These are phyloP conservation scores for Drosophila cognata DNA, from an alignment of 2,888 invertebrate genomes.

Conservation along the genomic window DNA sequence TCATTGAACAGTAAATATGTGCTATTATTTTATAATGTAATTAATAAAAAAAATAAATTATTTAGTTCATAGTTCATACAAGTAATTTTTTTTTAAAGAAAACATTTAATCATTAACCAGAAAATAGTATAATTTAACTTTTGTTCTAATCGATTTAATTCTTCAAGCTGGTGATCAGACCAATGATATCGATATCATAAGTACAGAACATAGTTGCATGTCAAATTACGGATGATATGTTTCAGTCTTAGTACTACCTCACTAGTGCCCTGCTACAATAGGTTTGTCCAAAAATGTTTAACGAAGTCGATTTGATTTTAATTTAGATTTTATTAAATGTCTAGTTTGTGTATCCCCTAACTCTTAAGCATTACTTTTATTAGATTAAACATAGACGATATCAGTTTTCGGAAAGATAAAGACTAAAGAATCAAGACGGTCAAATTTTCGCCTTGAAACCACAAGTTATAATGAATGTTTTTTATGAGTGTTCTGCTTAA, in stretches of 20 bases:
- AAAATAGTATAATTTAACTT: not conserved
- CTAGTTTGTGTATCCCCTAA: not conserved
- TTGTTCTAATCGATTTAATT: too few species aligned
- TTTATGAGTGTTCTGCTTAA: not conserved
- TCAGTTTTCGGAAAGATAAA: not conserved
- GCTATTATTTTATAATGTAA: not conserved
- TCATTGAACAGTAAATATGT: not conserved
- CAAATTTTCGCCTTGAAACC: not conserved
- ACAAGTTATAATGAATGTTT: not conserved
- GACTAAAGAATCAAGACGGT: too few species aligned
- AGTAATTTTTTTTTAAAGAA: not conserved
- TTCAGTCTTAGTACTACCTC: not conserved
- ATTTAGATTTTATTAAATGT: not conserved
- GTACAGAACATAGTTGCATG: not conserved
- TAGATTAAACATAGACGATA: not conserved
- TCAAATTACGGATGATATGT: not conserved
- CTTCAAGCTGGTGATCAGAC: too few species aligned
- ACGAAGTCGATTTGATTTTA: not conserved
- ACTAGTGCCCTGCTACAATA: not conserved
- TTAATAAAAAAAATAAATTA: not conserved
- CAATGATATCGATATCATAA: not conserved
- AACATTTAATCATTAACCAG: too few species aligned
- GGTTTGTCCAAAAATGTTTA: not conserved
- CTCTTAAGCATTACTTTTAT: not conserved
- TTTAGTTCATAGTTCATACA: not conserved